Evolutionary conservation across 30 jellyfish, hydroid and myxozoan species (phyloP), one percentile per base, ranked within the genome.

Genomic region (Morbakka virulenta): DNA sequence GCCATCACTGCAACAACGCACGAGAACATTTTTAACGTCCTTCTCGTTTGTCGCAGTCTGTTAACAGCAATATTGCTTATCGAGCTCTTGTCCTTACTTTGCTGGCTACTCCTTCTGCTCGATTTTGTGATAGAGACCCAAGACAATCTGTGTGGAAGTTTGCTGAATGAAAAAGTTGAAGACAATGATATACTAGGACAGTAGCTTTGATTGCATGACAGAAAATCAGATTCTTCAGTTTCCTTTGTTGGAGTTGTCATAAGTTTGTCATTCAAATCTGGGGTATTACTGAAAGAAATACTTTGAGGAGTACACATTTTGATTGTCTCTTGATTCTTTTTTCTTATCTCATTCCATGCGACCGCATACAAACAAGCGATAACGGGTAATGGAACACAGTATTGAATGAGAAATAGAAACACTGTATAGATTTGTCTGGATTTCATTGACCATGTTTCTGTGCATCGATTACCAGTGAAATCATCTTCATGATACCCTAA

Each of bases 1-100:
- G 94, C 96, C 35, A 87, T 77, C 74, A 87, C 89, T 14, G 66
- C 77, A n/a, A 80, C 96, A 21, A 87, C 96, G 30, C 85, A 73
- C n/a, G 91, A 77, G 76, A 87, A 87, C 96, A 87, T 87, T 50
- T 72, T 66, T 34, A 87, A 67, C 26, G 94, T 79, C 32, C 91
- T 87, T 49, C 84, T 71, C 49, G 96, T 87, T 74, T 87, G 96
- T 50, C 66, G 72, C 83, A 76, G 76, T 4, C 96, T 85, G 20
- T 78, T 84, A 0, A 78, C 35, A 3, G 84, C 62, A 1, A 75
- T 75, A 50, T 14, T 35, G 50, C 74, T 35, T 72, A 69, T 68
- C 32, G 51, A 61, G n/a, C 48, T 72, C 2, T 35, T 14, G 11
- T 47, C 53, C 68, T 47, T 52, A 32, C 32, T 33, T 30, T 68